Evolutionary conservation across 2,888 invertebrate species (phyloP), one percentile per base, ranked within the genome.

Genomic region (Cylloceria caligata): DNA sequence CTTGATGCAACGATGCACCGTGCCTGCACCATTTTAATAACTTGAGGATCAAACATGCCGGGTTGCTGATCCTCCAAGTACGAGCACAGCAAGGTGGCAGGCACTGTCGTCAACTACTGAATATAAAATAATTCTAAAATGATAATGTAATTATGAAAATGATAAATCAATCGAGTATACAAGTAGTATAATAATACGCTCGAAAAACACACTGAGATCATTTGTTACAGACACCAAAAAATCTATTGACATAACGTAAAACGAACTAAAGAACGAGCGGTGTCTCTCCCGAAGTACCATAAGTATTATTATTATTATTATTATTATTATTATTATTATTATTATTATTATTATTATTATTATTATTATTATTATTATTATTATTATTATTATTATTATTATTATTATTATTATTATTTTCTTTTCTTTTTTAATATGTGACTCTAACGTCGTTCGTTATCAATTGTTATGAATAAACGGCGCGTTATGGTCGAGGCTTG

Each of bases 11-110:
- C 30, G 72, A 64, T 52, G 69, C 71, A 67, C 62, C 65, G 71
- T 80, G 71, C 64, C 76, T 75, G 80, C 73, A 42, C 71, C 68
- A 36, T 75, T 86, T 68, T 57, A 82, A 74, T 82, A 80, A 87
- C 87, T 86, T 85, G 89, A 77, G 88, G 88, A 88, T 88, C 87
- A 88, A 88, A 88, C 86, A 86, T 76, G 84, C 76, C 85, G 84
- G 85, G 79, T 83, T 83, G 87, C 86, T 87, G 90, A 90, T 90
- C 90, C 90, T 90, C 90, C 90, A 90, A 90, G 88, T 86, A 89
- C 88, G 89, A 88, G 88, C 88, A 88, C 87, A 90, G 90, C 89
- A 87, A 90, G 89, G 89, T 90, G 87, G 90, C 90, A 90, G 90
- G 90, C 90, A 90, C 89, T 89, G 90, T 90, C 87, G 86, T 90